Percentiles rank a stretch among this genome's conserved stretches.
Evolutionary conservation across 2,888 invertebrate genomes (phyloP).

Genomic region (Pollenia labialis): DNA sequence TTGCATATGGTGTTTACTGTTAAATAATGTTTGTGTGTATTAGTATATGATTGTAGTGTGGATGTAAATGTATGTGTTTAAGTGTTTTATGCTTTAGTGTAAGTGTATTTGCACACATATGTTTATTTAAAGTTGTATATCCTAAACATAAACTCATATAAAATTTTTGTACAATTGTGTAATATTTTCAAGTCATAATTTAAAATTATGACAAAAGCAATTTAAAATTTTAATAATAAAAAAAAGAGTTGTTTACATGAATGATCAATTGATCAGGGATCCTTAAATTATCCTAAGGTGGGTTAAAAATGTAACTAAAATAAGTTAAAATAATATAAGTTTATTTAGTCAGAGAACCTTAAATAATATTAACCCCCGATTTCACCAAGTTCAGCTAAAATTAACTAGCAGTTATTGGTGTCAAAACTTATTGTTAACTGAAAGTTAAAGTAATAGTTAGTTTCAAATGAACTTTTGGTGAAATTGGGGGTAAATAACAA

Average conservation of each 20-base stretch:
- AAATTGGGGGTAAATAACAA: no score
- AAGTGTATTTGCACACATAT: constrained; percentile 31
- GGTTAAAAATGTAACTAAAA: no score
- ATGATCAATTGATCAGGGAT: neutral
- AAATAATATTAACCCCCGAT: no score
- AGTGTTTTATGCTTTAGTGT: constrained; percentile 17
- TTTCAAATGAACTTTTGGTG: no score
- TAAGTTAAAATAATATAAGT: no score
- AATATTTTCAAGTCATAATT: constrained; percentile 52
- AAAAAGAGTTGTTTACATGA: neutral
- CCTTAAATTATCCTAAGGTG: no score
- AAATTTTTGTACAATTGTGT: constrained; percentile 41
- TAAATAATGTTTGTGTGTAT: neutral
- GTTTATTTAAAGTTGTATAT: constrained; percentile 64
- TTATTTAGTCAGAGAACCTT: no score
- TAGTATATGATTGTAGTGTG: neutral
- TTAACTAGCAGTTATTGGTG: no score
- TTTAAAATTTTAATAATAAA: constrained; percentile 32
- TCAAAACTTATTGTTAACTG: no score
- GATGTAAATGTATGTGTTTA: neutral
- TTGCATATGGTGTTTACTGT: constrained; percentile 64
- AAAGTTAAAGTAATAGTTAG: no score
- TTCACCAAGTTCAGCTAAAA: no score
- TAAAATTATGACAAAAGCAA: constrained; percentile 40
- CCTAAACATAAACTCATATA: constrained; percentile 45